Evolutionary conservation across 2,113 vertebrate genomes (phyloP).

Genomic region (Polypterus bichir): DNA sequence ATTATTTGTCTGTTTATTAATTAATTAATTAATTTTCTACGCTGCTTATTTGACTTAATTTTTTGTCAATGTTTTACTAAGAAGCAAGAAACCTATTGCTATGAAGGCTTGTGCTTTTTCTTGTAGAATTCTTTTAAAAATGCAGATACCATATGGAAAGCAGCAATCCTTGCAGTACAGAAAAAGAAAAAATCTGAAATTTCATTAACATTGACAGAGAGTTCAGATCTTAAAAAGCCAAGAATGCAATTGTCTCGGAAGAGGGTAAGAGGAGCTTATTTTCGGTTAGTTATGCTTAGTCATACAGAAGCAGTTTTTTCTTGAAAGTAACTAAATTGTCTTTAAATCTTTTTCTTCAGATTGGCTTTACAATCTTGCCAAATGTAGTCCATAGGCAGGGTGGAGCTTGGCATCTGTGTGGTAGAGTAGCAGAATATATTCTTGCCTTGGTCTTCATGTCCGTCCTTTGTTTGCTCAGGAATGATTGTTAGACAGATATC

Average conservation of each 20-base stretch:
- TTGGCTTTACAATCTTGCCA: too few relatives aligned
- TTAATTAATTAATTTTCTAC: not conserved
- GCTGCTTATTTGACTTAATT: not conserved
- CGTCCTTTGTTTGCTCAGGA: too few relatives aligned
- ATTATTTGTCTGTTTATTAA: not conserved
- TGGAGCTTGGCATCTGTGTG: too few relatives aligned
- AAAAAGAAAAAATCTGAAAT: constrained; percentile 37
- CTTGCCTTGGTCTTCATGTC: too few relatives aligned
- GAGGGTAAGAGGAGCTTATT: constrained; percentile 29
- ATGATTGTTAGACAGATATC: too few relatives aligned
- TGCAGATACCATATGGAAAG: constrained; percentile 62
- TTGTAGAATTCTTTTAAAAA: constrained; percentile 64
- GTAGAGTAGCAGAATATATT: too few relatives aligned
- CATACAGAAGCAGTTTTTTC: too few relatives aligned
- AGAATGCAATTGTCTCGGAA: constrained; percentile 23
- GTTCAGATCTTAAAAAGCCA: constrained; percentile 12
- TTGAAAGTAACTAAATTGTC: too few relatives aligned
- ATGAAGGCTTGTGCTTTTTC: not conserved
- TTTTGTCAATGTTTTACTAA: not conserved
- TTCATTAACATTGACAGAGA: constrained; percentile 9
- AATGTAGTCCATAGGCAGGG: too few relatives aligned
- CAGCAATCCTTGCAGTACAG: constrained; percentile 44
- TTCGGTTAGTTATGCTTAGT: too few relatives aligned
- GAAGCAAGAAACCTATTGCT: too few relatives aligned
- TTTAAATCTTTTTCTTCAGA: too few relatives aligned